These are phyloP conservation scores for Platygyra sinensis DNA, from an alignment of 64 coral and sea anemone genomes.

Conservation along the genomic window DNA sequence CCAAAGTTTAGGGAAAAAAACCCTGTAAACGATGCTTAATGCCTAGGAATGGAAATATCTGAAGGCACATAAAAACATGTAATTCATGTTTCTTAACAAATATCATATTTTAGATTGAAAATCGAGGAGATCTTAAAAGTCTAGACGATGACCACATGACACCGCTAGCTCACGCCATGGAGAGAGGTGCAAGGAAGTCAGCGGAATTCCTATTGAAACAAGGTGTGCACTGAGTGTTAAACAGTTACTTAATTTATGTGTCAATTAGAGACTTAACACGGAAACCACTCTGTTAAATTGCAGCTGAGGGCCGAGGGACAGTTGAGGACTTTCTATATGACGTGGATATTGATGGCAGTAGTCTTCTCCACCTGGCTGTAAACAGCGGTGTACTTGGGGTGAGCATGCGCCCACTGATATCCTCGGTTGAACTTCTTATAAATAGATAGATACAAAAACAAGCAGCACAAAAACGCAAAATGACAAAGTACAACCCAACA, in stretches of 20 bases:
- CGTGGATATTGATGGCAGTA: slow-evolving; percentile 36
- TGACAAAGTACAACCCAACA: background rate
- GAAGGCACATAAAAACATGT: too few species aligned
- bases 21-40: too few species aligned
- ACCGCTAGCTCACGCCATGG: slow-evolving; percentile 17
- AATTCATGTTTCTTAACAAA: background rate
- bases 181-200: slow-evolving; percentile 32
- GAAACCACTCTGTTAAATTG: background rate
- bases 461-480: background rate
- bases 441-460: too few species aligned
- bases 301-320: background rate
- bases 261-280: background rate
- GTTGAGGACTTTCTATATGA: slow-evolving; percentile 33
- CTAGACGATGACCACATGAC: slow-evolving; percentile 18
- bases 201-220: slow-evolving; percentile 7
- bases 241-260: background rate
- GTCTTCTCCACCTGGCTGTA: slow-evolving; percentile 37
- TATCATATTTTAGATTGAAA: background rate
- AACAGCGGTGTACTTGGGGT: slow-evolving; percentile 55
- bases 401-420: background rate
- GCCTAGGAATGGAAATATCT: too few species aligned
- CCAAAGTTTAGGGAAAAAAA: too few species aligned
- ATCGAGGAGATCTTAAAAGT: slow-evolving; percentile 11
- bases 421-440: background rate
- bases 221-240: background rate